A percentile compares a stretch with the other conserved stretches of the same genome.
Evolutionary conservation across 2,113 vertebrate genomes (phyloP).

Genomic region (Lontra canadensis): DNA sequence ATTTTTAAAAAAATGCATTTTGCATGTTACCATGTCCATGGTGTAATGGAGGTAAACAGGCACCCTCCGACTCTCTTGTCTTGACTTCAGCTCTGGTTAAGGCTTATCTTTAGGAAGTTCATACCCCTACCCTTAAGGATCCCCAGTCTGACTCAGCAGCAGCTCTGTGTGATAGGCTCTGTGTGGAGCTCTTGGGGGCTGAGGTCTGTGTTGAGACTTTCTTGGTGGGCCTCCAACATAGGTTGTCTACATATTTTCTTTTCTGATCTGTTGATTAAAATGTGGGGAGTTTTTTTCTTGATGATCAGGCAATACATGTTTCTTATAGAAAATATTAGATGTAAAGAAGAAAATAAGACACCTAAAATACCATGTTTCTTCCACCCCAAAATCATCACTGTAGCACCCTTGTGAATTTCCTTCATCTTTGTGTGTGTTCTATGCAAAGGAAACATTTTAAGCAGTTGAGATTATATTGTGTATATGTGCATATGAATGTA

Average conservation of each 20-base stretch:
- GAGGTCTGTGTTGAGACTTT: not conserved
- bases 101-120: not conserved
- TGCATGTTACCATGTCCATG: not conserved
- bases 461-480: not conserved
- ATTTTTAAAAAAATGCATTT: not conserved
- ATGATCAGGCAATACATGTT: not conserved
- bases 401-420: not conserved
- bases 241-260: not conserved
- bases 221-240: not conserved
- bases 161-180: not conserved
- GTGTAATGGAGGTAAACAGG: not conserved
- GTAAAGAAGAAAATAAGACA: not conserved
- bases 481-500: not conserved
- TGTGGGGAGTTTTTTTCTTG: not conserved
- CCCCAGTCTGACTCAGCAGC: not conserved
- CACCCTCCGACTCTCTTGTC: not conserved
- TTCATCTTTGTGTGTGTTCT: not conserved
- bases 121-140: not conserved
- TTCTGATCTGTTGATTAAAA: conserved; percentile 25
- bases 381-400: not conserved
- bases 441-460: not conserved
- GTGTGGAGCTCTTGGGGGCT: not conserved
- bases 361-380: not conserved
- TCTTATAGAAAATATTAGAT: conserved; percentile 2
- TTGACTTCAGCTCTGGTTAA: not conserved